Evolutionary conservation across 2,113 vertebrate species (phyloP).

Genomic region (Centropristis striata): DNA sequence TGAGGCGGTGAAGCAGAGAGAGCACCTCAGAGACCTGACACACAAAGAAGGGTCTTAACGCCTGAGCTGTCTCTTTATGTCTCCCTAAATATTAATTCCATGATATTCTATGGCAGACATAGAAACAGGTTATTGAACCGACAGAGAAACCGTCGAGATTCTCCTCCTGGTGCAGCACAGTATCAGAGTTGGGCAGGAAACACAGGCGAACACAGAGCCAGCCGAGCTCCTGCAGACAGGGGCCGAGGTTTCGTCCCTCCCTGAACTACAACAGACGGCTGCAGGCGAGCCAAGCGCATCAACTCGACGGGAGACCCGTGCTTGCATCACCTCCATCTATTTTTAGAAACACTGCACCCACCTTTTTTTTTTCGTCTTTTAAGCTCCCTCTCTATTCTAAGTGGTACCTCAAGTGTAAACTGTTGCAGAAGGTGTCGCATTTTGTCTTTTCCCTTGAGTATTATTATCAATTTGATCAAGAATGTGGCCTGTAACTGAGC

Average conservation of each 20-base stretch:
- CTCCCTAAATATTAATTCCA: slow-evolving; percentile 65
- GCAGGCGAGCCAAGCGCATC: slow-evolving; percentile 72
- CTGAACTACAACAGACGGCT: slow-evolving; percentile 80
- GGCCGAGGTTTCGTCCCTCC: slow-evolving; percentile 71
- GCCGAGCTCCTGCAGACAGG: slow-evolving; percentile 72
- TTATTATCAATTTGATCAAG: background rate
- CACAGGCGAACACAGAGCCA: slow-evolving; percentile 30
- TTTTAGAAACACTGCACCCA: slow-evolving; percentile 80
- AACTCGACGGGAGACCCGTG: slow-evolving; percentile 80
- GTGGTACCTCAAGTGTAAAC: slow-evolving; percentile 45
- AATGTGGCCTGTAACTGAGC: slow-evolving; percentile 1
- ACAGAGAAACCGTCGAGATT: slow-evolving; percentile 40
- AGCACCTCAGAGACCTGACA: slow-evolving; percentile 56
- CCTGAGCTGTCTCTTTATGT: slow-evolving; percentile 66
- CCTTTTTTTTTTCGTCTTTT: slow-evolving; percentile 56
- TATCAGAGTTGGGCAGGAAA: slow-evolving; percentile 39
- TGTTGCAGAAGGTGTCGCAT: slow-evolving; percentile 24
- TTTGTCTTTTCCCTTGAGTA: background rate
- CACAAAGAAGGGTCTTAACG: slow-evolving; percentile 62
- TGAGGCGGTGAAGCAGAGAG: slow-evolving; percentile 50
- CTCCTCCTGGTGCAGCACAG: slow-evolving; percentile 28
- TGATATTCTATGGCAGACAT: slow-evolving; percentile 55
- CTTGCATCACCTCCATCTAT: slow-evolving; percentile 84
- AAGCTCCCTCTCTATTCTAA: slow-evolving; percentile 26
- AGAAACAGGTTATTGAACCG: slow-evolving; percentile 50